Evolutionary conservation across 2,888 invertebrate species (phyloP).

Genomic region (Anthoptus insignis): DNA sequence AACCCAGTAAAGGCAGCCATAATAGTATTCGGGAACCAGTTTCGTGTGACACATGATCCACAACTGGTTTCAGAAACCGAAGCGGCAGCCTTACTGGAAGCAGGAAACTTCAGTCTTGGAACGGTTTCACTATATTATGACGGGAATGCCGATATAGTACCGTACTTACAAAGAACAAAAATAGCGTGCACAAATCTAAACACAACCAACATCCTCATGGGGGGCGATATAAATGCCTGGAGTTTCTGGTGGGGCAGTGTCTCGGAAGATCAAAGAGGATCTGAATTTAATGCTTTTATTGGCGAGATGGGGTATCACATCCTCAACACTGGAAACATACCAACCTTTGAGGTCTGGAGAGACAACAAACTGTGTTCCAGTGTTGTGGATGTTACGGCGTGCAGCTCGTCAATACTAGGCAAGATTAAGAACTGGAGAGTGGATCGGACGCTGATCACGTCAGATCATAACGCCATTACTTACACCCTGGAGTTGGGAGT

Average conservation of each 20-base stretch:
- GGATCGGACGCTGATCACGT: not conserved
- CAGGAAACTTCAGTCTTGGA: too few relatives aligned
- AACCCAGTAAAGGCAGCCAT: too few relatives aligned
- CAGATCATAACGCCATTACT: conserved; percentile 23
- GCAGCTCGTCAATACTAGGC: not conserved
- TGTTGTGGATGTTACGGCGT: conserved; percentile 40
- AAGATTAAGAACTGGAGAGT: too few relatives aligned
- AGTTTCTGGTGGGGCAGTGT: conserved; percentile 47
- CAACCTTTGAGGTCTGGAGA: conserved; percentile 39
- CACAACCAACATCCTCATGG: conserved; percentile 36
- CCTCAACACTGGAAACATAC: conserved; percentile 19
- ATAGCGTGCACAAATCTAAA: too few relatives aligned
- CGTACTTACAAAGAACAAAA: too few relatives aligned
- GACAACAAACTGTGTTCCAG: conserved; percentile 28
- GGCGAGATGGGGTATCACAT: too few relatives aligned
- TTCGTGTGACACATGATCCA: not conserved
- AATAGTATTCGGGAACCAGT: not conserved
- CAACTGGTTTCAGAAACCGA: conserved; percentile 22
- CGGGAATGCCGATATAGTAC: too few relatives aligned
- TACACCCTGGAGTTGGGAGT: not conserved
- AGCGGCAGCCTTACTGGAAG: too few relatives aligned
- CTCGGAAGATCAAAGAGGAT: conserved; percentile 38
- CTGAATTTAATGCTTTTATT: too few relatives aligned
- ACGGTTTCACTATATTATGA: too few relatives aligned
- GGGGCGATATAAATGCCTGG: conserved; percentile 47